Percentiles rank a stretch among this genome's conserved stretches.
phyloP scores from a whole-genome alignment of 2,797 vertebrate genomes.

The Peromyscus eremicus region DNA sequence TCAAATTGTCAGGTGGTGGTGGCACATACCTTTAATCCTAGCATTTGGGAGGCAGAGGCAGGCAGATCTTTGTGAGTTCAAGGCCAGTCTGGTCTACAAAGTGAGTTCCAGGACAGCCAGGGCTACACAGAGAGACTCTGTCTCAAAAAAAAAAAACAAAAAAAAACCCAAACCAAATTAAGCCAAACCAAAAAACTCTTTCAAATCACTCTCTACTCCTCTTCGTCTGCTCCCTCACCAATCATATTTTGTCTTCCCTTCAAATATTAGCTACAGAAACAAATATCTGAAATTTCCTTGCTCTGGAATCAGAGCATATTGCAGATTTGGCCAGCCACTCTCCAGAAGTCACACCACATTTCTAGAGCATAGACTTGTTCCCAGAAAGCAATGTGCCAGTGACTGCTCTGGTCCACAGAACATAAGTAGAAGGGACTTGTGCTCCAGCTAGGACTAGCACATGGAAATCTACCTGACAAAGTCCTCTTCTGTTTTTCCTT shows the following conservation, averaged over 20 bases:
- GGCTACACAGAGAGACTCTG: not conserved
- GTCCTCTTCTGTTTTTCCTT: not conserved
- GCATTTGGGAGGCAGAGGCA: not conserved
- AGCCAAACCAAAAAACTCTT: not conserved
- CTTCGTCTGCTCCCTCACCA: slow-evolving; percentile 4
- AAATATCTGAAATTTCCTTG: not conserved
- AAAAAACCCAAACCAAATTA: no score
- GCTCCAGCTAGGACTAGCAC: not conserved
- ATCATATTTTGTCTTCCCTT: not conserved
- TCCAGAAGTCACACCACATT: not conserved
- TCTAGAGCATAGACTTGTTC: not conserved
- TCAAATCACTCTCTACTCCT: not conserved
- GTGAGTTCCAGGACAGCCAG: not conserved
- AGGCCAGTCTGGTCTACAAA: not conserved
- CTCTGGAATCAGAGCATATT: not conserved
- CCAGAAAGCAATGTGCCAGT: not conserved
- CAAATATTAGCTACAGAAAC: slow-evolving; percentile 1
- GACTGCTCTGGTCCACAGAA: not conserved
- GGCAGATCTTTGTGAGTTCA: not conserved
- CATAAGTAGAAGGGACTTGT: not conserved
- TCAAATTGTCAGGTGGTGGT: not conserved
- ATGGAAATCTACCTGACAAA: not conserved
- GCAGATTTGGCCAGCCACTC: not conserved
- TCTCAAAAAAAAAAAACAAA: not conserved
- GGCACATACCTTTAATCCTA: not conserved